Conservation (phyloP, 92 coral and sea anemone species). For the Epizoanthus illoricatus region DNA sequence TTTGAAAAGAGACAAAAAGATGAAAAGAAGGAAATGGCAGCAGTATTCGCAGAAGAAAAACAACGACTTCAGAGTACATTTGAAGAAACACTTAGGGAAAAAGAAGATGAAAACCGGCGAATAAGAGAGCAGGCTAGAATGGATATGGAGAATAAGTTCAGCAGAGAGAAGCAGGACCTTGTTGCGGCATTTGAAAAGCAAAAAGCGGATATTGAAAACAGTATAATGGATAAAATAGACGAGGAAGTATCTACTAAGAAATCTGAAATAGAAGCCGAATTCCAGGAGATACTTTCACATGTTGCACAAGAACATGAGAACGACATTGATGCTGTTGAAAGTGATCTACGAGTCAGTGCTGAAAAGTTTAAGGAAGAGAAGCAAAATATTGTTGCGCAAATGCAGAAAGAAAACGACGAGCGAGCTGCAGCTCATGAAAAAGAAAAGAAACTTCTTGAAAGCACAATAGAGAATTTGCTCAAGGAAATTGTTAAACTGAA, state of each 20-base stretch:
- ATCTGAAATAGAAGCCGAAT: slow-evolving; percentile 61
- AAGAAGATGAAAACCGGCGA: slow-evolving; percentile 48
- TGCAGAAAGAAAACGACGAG: slow-evolving; percentile 59
- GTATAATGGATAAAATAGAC: slow-evolving; percentile 49
- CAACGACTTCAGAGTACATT: slow-evolving; percentile 53
- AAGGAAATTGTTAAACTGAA: slow-evolving; percentile 80
- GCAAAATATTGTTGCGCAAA: slow-evolving; percentile 48
- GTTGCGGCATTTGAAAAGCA: slow-evolving; percentile 51
- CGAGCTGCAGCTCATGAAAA: slow-evolving; percentile 47
- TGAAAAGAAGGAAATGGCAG: slow-evolving; percentile 63
- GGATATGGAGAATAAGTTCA: slow-evolving; percentile 44
- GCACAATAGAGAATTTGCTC: slow-evolving; percentile 71
- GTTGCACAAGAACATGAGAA: slow-evolving; percentile 61
- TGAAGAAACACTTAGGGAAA: slow-evolving; percentile 47
- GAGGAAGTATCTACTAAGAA: slow-evolving; percentile 66
- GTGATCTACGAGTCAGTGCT: slow-evolving; percentile 60
- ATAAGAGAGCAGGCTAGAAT: slow-evolving; percentile 28
- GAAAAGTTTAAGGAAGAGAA: slow-evolving; percentile 61
- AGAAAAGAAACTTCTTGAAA: slow-evolving; percentile 62
- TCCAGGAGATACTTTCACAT: slow-evolving; percentile 66
- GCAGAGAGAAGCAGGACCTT: slow-evolving; percentile 45
- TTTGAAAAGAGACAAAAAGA: slow-evolving; percentile 44
- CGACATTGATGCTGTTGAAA: slow-evolving; percentile 69
- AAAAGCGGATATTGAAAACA: slow-evolving; percentile 54
- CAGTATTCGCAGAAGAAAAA: slow-evolving; percentile 55